Percentiles rank a stretch among this genome's conserved stretches.
phyloP scores from a whole-genome alignment of 2,797 vertebrate genomes.

The Discoglossus pictus region DNA sequence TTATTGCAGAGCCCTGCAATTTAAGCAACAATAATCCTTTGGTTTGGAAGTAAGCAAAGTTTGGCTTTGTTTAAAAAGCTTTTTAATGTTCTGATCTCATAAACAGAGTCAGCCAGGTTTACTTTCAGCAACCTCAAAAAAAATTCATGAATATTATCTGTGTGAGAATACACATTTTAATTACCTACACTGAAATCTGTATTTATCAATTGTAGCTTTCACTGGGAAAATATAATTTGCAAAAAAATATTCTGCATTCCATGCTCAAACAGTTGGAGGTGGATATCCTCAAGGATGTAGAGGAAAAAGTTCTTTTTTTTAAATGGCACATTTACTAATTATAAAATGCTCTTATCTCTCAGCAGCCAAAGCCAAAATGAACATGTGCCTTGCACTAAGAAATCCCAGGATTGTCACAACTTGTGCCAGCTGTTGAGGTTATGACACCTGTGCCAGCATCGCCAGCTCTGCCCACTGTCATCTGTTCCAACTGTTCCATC shows the following conservation, averaged over 20 bases:
- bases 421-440: slow-evolving; percentile 99
- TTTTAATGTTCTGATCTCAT: slow-evolving; percentile 66
- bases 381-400: slow-evolving; percentile 99
- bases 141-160: slow-evolving; percentile 73
- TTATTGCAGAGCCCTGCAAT: slow-evolving; percentile 59
- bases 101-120: slow-evolving; percentile 52
- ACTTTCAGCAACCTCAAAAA: slow-evolving; percentile 63
- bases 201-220: slow-evolving; percentile 76
- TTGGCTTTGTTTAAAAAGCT: slow-evolving; percentile 63
- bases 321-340: slow-evolving; percentile 86
- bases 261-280: slow-evolving; percentile 80
- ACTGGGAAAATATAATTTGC: slow-evolving; percentile 74
- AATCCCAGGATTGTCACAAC: slow-evolving; percentile 99
- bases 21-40: slow-evolving; percentile 65
- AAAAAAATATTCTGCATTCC: slow-evolving; percentile 71
- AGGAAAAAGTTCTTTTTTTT: slow-evolving; percentile 75
- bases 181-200: slow-evolving; percentile 72
- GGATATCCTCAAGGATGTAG: slow-evolving; percentile 78
- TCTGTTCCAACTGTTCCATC: slow-evolving; percentile 97
- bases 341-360: slow-evolving; percentile 86
- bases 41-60: slow-evolving; percentile 66
- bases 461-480: slow-evolving; percentile 96
- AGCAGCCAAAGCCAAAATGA: slow-evolving; percentile 91
- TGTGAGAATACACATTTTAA: slow-evolving; percentile 72
- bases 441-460: slow-evolving; percentile 96